Evolutionary conservation across 1,140 invertebrate genomes (phyloP).

Genomic region (Drosophila insularis): DNA sequence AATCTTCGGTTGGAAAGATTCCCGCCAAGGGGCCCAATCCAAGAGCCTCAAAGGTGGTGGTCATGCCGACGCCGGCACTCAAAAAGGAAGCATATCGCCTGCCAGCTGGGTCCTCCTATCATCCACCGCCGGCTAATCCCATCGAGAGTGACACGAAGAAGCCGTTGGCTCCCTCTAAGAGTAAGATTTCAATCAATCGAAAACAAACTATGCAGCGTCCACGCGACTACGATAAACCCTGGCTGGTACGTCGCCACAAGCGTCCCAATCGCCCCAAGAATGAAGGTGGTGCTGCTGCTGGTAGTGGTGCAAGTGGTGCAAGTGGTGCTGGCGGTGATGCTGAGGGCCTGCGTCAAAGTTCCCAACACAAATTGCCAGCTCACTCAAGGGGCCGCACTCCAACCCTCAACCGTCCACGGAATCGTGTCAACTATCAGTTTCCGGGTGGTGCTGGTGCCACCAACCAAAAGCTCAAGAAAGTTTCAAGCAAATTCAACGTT

Average conservation of each 20-base stretch:
- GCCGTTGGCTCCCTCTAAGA: not conserved
- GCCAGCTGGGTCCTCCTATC: slow-evolving; percentile 4
- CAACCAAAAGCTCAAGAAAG: not conserved
- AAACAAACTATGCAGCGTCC: not conserved
- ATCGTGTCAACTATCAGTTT: slow-evolving; percentile 21
- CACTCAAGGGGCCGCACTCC: not conserved
- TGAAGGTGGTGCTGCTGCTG: not conserved
- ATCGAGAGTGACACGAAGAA: not conserved
- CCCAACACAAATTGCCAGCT: not conserved
- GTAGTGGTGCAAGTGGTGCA: no score
- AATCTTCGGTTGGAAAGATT: no score
- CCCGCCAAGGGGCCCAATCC: no score
- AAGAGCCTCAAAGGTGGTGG: no score
- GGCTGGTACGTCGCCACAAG: slow-evolving; percentile 6
- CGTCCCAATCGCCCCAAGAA: not conserved
- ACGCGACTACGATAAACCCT: slow-evolving; percentile 32
- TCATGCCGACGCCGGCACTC: no score
- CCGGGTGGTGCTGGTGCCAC: slow-evolving; percentile 33
- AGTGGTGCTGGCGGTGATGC: no score
- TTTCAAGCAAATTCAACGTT: no score
- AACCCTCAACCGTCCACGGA: not conserved
- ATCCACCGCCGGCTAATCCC: not conserved
- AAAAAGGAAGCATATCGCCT: not conserved
- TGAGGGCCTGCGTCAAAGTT: not conserved
- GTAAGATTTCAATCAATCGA: not conserved